These are phyloP conservation scores for Lasioglossum albipes DNA, from an alignment of 1,140 invertebrate species.

Conservation along the genomic window DNA sequence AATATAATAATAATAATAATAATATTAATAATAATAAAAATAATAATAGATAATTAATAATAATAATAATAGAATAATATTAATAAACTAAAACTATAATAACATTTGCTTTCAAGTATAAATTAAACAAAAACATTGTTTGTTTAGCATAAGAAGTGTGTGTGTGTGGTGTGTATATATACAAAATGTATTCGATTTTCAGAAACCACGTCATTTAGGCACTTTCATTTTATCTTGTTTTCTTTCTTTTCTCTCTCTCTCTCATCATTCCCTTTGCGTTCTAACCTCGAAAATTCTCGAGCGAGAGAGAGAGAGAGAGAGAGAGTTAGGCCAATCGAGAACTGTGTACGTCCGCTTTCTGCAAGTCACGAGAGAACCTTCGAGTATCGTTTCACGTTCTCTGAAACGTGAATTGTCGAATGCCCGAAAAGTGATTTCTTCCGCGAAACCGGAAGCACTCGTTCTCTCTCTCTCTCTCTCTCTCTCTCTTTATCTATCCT, in stretches of 20 bases:
- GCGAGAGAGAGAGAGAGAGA: too few species aligned
- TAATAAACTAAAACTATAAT: conserved; percentile 72
- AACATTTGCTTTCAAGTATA: conserved; percentile 72
- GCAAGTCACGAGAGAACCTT: background rate
- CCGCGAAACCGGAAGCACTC: conserved; percentile 24
- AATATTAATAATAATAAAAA: conserved; percentile 56
- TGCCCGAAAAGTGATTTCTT: conserved; percentile 20
- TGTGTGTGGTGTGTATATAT: conserved; percentile 65
- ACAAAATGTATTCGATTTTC: conserved; percentile 73
- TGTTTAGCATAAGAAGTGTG: conserved; percentile 59
- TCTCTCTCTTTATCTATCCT: too few species aligned
- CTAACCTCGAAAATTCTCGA: background rate
- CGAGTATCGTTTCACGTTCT: background rate
- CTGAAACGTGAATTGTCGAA: background rate
- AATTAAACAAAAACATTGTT: conserved; percentile 74
- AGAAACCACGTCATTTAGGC: conserved; percentile 71
- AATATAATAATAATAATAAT: conserved; percentile 53
- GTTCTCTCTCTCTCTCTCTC: conserved; percentile 35
- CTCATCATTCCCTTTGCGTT: too few species aligned
- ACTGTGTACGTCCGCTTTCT: background rate
- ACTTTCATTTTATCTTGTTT: conserved; percentile 50
- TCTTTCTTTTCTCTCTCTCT: background rate
- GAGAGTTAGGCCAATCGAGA: background rate
- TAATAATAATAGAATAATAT: conserved; percentile 62
- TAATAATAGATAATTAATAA: conserved; percentile 56